Conservation (phyloP, 30 jellyfish, hydroid and myxozoan genomes). For the Morbakka virulenta region DNA sequence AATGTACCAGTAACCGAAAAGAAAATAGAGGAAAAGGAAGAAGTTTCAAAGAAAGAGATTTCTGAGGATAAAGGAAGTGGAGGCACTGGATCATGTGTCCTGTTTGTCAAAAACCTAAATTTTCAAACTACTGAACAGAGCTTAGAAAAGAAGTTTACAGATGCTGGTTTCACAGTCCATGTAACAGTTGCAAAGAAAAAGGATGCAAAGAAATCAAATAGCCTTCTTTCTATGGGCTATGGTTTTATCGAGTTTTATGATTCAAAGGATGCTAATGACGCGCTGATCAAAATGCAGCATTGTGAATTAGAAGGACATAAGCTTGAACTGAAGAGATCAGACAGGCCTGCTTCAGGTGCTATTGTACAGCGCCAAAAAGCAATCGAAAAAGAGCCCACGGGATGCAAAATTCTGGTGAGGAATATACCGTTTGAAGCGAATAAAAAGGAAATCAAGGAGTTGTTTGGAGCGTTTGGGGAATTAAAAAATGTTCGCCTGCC, state of each 20-base stretch:
- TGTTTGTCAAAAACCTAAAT: slow-evolving; percentile 88
- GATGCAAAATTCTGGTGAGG: slow-evolving; percentile 91
- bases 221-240: slow-evolving; percentile 93
- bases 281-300: slow-evolving; percentile 78
- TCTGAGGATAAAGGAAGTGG: slow-evolving; percentile 44
- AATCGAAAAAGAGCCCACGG: slow-evolving; percentile 61
- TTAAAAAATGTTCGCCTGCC: slow-evolving; percentile 93
- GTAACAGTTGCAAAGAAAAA: slow-evolving; percentile 93
- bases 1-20: slow-evolving; percentile 32
- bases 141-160: slow-evolving; percentile 44
- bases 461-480: slow-evolving; percentile 93
- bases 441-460: slow-evolving; percentile 74
- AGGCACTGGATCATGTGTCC: too few relatives aligned
- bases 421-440: slow-evolving; percentile 98
- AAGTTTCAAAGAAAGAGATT: neutral
- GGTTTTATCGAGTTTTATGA: slow-evolving; percentile 89
- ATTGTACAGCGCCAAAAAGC: slow-evolving; percentile 9
- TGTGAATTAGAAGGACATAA: slow-evolving; percentile 87
- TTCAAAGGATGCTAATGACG: slow-evolving; percentile 75
- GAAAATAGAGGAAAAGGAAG: slow-evolving; percentile 1
- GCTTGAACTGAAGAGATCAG: slow-evolving; percentile 87
- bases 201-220: slow-evolving; percentile 71
- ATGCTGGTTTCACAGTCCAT: slow-evolving; percentile 60
- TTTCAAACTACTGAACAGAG: slow-evolving; percentile 78
- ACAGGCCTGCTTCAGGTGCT: slow-evolving; percentile 32